Evolutionary conservation across 1,140 invertebrate genomes (phyloP).

Genomic region (Drosophila carrolli): DNA sequence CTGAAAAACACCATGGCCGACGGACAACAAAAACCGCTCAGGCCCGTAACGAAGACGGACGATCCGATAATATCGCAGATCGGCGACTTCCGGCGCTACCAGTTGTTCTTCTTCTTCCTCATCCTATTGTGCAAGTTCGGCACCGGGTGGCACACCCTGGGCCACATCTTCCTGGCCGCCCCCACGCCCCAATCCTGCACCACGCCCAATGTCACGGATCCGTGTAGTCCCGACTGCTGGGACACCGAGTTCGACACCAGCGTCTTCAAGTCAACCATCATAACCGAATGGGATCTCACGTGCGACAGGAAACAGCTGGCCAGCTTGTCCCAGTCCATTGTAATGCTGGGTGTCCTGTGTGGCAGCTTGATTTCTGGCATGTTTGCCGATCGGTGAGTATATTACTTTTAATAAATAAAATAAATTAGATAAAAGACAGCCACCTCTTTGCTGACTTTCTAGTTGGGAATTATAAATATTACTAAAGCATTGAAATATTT

Average conservation of each 20-base stretch:
- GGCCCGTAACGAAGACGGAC: slow-evolving; percentile 32
- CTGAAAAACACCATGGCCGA: background rate
- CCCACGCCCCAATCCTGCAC: slow-evolving; percentile 85
- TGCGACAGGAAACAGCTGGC: slow-evolving; percentile 88
- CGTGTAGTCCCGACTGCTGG: slow-evolving; percentile 85
- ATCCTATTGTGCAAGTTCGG: slow-evolving; percentile 89
- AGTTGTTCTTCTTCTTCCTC: slow-evolving; percentile 88
- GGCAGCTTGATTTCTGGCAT: slow-evolving; percentile 91
- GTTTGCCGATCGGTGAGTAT: slow-evolving; percentile 89
- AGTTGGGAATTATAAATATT: too few relatives aligned
- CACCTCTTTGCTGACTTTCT: too few relatives aligned
- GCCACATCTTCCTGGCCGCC: slow-evolving; percentile 88
- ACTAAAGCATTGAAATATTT: too few relatives aligned
- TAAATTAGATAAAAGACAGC: too few relatives aligned
- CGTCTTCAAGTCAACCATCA: slow-evolving; percentile 89
- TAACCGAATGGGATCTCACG: slow-evolving; percentile 91
- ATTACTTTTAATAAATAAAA: too few relatives aligned
- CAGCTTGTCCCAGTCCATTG: slow-evolving; percentile 90
- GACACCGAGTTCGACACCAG: slow-evolving; percentile 87
- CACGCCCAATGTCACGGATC: slow-evolving; percentile 80
- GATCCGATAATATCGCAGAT: slow-evolving; percentile 85
- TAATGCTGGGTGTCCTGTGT: slow-evolving; percentile 91
- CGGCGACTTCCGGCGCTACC: slow-evolving; percentile 90
- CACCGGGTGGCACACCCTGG: slow-evolving; percentile 89
- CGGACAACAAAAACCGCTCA: background rate